Evolutionary conservation across 2,797 vertebrate genomes (phyloP).

Genomic region (Anisognathus igniventris): DNA sequence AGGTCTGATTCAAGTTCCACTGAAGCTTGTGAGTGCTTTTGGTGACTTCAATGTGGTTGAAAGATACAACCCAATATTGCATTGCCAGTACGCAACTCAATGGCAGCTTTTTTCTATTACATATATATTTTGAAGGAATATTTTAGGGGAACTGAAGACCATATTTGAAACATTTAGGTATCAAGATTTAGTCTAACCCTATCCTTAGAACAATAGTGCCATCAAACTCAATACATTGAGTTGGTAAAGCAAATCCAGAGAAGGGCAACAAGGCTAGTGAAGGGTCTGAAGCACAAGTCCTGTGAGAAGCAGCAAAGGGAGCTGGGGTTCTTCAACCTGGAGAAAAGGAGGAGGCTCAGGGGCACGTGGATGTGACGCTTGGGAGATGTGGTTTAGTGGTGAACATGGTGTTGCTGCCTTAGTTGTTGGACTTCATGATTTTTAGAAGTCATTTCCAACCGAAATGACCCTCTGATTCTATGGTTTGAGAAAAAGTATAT

Average conservation of each 20-base stretch:
- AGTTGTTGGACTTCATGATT: background rate
- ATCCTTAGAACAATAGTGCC: background rate
- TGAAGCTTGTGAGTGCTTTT: background rate
- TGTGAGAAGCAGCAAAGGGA: background rate
- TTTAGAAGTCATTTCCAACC: background rate
- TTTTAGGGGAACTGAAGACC: background rate
- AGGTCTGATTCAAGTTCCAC: background rate
- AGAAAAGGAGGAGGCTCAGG: background rate
- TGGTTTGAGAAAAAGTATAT: background rate
- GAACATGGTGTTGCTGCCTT: background rate
- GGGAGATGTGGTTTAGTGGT: background rate
- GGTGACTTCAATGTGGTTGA: background rate
- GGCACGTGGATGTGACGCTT: background rate
- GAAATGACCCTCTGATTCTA: background rate
- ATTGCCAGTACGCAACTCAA: background rate
- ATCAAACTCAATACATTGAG: background rate
- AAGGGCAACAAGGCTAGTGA: background rate
- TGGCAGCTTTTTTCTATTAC: background rate
- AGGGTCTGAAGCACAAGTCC: background rate
- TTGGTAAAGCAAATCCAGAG: background rate
- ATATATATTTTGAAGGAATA: background rate
- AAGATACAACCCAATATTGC: background rate
- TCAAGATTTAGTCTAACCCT: background rate
- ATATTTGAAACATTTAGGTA: background rate
- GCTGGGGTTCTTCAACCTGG: background rate